These are phyloP conservation scores for Shargacucullia verbasci DNA, from an alignment of 2,888 invertebrate genomes.

Conservation along the genomic window DNA sequence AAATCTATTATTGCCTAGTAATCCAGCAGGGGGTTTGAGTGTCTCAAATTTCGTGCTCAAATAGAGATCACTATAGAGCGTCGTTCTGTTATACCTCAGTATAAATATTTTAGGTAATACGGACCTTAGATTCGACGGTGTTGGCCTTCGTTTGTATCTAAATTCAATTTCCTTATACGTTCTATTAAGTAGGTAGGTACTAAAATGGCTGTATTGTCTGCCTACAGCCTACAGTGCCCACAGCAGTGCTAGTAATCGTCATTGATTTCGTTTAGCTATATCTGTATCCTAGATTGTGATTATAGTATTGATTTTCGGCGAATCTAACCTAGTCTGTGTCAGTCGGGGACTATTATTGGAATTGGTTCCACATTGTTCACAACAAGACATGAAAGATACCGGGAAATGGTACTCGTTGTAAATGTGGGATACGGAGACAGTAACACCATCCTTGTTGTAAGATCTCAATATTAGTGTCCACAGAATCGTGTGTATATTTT, in stretches of 20 bases:
- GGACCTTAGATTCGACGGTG: background rate
- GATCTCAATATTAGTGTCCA: no score
- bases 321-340: background rate
- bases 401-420: constrained; percentile 6
- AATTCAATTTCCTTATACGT: constrained; percentile 36
- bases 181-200: background rate
- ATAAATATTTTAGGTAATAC: no score
- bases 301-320: constrained; percentile 24
- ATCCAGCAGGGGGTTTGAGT: no score
- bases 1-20: no score
- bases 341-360: constrained; percentile 2
- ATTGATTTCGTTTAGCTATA: constrained; percentile 11
- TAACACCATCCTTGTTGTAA: background rate
- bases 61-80: no score
- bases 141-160: background rate
- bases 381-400: constrained; percentile 1
- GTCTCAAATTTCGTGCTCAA: no score
- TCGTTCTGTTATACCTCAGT: no score
- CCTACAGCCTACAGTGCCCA: constrained; percentile 14
- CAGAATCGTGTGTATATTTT: no score
- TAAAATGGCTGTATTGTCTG: constrained; percentile 14
- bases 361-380: constrained; percentile 19
- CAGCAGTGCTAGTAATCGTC: background rate
- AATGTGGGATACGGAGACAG: constrained; percentile 12
- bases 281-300: constrained; percentile 8